phyloP scores from a whole-genome alignment of 1,140 invertebrate genomes.

The Ruditapes philippinarum region DNA sequence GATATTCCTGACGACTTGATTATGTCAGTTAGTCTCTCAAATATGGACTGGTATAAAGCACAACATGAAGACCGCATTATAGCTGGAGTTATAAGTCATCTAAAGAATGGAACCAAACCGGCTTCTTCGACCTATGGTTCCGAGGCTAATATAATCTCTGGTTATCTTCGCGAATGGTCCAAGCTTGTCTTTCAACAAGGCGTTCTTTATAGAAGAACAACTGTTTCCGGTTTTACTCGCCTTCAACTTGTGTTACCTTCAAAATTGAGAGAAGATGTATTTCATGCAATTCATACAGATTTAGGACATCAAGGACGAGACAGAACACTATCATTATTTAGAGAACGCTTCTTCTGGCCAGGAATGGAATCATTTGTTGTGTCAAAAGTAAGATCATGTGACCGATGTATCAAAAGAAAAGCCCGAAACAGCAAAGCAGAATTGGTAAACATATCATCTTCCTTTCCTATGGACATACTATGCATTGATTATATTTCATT shows the following conservation, averaged over 20 bases:
- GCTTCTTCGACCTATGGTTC: no score
- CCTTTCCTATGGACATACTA: constrained; percentile 59
- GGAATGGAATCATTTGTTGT: not conserved
- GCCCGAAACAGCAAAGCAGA: not conserved
- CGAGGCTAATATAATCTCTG: not conserved
- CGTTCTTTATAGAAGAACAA: not conserved
- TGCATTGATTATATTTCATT: constrained; percentile 61
- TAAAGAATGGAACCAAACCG: not conserved
- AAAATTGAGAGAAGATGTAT: not conserved
- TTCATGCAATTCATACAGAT: constrained; percentile 40
- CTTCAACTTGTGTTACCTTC: constrained; percentile 19
- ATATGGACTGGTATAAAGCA: not conserved
- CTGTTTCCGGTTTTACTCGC: not conserved
- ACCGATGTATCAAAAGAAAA: constrained; percentile 42
- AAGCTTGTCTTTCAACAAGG: not conserved
- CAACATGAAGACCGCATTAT: not conserved
- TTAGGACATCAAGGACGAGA: constrained; percentile 21
- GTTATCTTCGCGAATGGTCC: not conserved
- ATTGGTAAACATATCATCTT: not conserved
- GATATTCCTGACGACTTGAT: not conserved
- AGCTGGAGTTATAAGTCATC: not conserved
- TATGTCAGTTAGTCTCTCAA: not conserved
- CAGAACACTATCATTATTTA: not conserved
- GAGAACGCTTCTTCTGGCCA: constrained; percentile 38
- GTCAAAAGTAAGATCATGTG: constrained; percentile 24